Conservation (phyloP, 2,888 invertebrate genomes). For the Chalcosyrphus nemorum region DNA sequence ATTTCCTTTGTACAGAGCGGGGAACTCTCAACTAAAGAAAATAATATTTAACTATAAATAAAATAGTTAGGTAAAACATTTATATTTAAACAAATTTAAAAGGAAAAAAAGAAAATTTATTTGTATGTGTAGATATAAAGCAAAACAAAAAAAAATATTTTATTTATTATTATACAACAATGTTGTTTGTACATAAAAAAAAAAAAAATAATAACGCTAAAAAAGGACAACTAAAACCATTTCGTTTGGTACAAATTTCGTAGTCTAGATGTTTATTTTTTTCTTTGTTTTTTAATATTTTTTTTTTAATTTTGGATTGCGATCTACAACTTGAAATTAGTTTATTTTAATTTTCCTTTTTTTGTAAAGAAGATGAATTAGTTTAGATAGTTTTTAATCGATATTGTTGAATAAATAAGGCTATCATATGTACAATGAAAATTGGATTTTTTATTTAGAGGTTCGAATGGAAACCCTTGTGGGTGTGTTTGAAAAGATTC, state of each 20-base stretch:
- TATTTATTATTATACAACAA: not conserved
- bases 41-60: conserved; percentile 27
- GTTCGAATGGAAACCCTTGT: too few species aligned
- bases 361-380: conserved; percentile 44
- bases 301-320: not conserved
- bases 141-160: not conserved
- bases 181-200: conserved; percentile 20
- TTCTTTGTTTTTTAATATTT: not conserved
- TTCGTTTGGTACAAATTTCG: conserved; percentile 32
- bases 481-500: too few species aligned
- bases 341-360: conserved; percentile 21
- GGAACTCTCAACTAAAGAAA: conserved; percentile 25
- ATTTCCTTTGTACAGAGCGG: conserved; percentile 41
- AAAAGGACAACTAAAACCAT: not conserved
- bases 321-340: not conserved
- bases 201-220: too few species aligned
- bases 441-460: not conserved
- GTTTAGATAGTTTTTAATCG: conserved; percentile 44
- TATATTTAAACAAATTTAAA: conserved; percentile 38
- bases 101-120: conserved; percentile 6
- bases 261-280: conserved; percentile 27
- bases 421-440: conserved; percentile 35
- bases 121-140: conserved; percentile 44
- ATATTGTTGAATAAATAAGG: conserved; percentile 66
- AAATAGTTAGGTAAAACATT: conserved; percentile 63